Conservation (phyloP, 1,140 invertebrate genomes). For the Anastrepha obliqua region DNA sequence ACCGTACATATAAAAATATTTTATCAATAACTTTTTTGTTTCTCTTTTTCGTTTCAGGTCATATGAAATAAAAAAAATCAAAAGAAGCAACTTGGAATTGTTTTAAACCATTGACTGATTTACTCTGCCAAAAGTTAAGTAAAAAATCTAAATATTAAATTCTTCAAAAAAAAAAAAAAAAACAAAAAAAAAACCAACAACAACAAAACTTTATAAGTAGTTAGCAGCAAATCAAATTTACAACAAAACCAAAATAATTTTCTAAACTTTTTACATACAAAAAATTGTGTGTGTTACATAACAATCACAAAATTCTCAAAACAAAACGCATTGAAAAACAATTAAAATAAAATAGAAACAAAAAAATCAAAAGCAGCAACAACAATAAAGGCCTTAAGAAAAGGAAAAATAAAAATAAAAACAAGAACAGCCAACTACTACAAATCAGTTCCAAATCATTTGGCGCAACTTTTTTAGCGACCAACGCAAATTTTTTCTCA, state of each 20-base stretch:
- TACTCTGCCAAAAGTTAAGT: constrained; percentile 32
- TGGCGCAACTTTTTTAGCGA: background rate
- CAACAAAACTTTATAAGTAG: background rate
- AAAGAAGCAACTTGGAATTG: constrained; percentile 15
- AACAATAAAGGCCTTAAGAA: background rate
- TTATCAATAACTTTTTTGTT: background rate
- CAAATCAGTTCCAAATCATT: constrained; percentile 16
- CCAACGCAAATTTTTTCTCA: background rate
- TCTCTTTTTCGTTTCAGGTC: background rate
- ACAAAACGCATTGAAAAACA: background rate
- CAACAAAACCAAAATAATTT: constrained; percentile 29
- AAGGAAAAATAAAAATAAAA: background rate
- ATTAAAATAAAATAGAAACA: background rate
- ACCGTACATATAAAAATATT: no score
- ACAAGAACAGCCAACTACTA: background rate
- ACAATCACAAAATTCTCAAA: background rate
- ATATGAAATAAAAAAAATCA: background rate
- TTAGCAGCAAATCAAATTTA: constrained; percentile 43
- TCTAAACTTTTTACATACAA: background rate
- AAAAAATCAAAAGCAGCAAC: background rate
- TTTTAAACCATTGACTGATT: constrained; percentile 2
- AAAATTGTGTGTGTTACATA: background rate
- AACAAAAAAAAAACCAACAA: no score
- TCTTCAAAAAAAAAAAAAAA: background rate
- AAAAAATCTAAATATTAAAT: background rate